Evolutionary conservation across 2,888 invertebrate genomes (phyloP), one percentile per base, ranked within the genome.

Genomic region (Chromoteleia sp.): DNA sequence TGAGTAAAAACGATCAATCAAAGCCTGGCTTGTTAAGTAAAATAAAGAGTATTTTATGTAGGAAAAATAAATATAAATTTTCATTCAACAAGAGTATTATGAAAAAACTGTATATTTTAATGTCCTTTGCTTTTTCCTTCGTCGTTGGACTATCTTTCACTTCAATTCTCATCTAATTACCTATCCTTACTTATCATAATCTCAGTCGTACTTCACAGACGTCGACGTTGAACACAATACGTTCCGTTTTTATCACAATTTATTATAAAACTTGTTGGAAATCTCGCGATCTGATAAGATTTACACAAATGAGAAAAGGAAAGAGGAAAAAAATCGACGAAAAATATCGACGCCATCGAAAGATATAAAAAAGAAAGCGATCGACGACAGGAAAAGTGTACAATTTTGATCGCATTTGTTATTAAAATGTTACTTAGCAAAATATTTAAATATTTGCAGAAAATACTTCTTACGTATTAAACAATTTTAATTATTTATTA

Each of bases 101-200:
- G 43, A 54, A 68, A 58, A 68, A 68, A 3, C 56, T 14, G 25
- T 17, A 12, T 43, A 54, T 33, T 7, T 68, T 43, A 30, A 56
- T 39, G 17, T 56, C 56, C 52, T 36, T 17, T 43, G 33, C 43
- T 33, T 70, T 36, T 58, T 70, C 17, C 58, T 30, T n/a, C 36
- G 8, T 33, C 45, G 36, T 4, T 10, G 0, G 39, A 33, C 41
- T 41, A 63, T 43, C 61, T 39, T 39, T 48, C 52, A 30, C 21
- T 30, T 5, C 30, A 0, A 33, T 59, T 41, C 48, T 58, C 52
- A 63, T 73, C 43, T 73, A 59, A 59, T 71, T 59, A 59, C 48
- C 36, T 33, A 36, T 50, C 61, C 41, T 61, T 25, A 70, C 33
- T 70, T 71, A 71, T 71, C 61, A 71, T 71, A 71, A 52, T 71